Conservation (phyloP, 1,140 invertebrate genomes). For the Ostrea edulis region DNA sequence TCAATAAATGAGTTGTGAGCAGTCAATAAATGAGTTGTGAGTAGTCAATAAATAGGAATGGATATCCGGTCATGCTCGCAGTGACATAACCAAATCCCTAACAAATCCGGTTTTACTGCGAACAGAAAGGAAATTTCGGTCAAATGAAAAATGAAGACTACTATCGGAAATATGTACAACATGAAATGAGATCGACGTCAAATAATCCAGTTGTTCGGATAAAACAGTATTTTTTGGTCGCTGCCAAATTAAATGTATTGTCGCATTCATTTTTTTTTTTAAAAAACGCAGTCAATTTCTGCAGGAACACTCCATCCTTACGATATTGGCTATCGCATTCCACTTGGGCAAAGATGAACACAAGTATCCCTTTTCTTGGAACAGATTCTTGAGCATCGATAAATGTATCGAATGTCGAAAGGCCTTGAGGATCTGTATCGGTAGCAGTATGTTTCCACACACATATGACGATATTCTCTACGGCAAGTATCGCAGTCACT, state of each 20-base stretch:
- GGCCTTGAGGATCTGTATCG: background rate
- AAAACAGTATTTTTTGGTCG: background rate
- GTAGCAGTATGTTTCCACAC: slow-evolving; percentile 13
- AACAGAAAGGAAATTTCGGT: background rate
- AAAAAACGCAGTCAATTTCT: slow-evolving; percentile 3
- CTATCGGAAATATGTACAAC: background rate
- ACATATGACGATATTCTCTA: slow-evolving; percentile 1
- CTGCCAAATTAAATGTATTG: background rate
- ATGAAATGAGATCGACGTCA: background rate
- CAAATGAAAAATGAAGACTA: background rate
- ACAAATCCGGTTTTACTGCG: background rate
- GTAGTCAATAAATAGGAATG: slow-evolving; percentile 1
- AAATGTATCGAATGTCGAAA: background rate
- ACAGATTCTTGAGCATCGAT: background rate
- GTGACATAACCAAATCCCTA: background rate
- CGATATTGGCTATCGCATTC: background rate
- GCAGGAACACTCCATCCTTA: background rate
- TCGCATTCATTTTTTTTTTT: background rate
- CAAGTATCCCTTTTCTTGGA: background rate
- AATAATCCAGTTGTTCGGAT: background rate
- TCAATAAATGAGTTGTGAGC: background rate
- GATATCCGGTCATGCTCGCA: background rate
- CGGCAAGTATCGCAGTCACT: slow-evolving; percentile 10
- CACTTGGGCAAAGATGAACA: background rate
- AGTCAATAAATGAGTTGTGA: background rate